phyloP scores from a whole-genome alignment of 2,797 vertebrate species.

The Mus caroli region DNA sequence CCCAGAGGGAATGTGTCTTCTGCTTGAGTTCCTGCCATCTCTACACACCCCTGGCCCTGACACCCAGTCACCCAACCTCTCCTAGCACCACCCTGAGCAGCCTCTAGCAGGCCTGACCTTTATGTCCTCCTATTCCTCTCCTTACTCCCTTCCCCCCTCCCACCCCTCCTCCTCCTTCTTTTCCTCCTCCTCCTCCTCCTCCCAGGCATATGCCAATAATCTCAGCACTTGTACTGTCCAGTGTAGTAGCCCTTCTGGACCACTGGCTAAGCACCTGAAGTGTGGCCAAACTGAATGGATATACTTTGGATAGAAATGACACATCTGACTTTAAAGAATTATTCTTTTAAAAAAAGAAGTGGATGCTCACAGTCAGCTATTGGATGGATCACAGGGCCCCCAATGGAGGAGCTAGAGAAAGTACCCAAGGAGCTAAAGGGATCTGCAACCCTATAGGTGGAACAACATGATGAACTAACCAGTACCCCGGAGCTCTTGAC shows the following conservation, averaged over 20 bases:
- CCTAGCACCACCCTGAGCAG: too few species aligned
- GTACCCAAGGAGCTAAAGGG: too few species aligned
- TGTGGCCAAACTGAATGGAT: neutral
- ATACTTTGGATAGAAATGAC: neutral
- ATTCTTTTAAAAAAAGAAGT: neutral
- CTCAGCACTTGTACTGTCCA: neutral
- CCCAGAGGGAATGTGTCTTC: neutral
- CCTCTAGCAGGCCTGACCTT: neutral
- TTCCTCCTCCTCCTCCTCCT: neutral
- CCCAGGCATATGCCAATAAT: rapidly evolving
- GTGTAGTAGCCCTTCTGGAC: neutral
- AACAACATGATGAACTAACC: too few species aligned
- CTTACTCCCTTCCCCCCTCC: neutral
- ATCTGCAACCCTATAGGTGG: too few species aligned
- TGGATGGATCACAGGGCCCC: too few species aligned
- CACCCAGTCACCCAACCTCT: neutral
- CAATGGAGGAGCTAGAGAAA: too few species aligned
- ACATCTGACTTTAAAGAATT: neutral
- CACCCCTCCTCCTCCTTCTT: neutral
- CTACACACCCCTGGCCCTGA: neutral
- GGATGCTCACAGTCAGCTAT: too few species aligned
- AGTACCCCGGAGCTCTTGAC: too few species aligned
- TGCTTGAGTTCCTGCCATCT: neutral
- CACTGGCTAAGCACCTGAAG: neutral
- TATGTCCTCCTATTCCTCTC: neutral